Evolutionary conservation across 2,797 vertebrate species (phyloP).

Genomic region (Siniperca undulata): DNA sequence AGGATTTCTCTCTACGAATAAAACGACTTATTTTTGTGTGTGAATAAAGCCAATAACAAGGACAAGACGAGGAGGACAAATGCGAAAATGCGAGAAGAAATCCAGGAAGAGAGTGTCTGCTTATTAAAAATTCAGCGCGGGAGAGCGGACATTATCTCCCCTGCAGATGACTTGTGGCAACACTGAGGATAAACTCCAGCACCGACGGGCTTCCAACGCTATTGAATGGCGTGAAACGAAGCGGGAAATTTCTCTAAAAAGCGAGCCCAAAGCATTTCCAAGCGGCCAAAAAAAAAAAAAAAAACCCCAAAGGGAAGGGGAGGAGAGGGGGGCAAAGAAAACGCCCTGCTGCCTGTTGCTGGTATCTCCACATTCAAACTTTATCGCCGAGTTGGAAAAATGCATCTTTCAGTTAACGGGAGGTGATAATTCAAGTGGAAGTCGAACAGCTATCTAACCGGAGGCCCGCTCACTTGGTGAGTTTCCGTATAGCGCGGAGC

Average conservation of each 20-base stretch:
- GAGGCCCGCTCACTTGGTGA: slow-evolving; percentile 33
- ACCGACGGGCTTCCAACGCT: slow-evolving; percentile 23
- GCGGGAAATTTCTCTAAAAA: slow-evolving; percentile 41
- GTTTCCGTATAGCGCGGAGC: slow-evolving; percentile 20
- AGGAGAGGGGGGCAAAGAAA: slow-evolving; percentile 81
- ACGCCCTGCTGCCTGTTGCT: slow-evolving; percentile 84
- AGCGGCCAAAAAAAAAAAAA: slow-evolving; percentile 59
- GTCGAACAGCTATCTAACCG: slow-evolving; percentile 2
- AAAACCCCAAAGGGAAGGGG: slow-evolving; percentile 59
- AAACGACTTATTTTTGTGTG: slow-evolving; percentile 27
- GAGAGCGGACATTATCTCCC: slow-evolving; percentile 59
- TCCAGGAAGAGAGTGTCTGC: slow-evolving; percentile 62
- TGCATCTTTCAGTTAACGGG: slow-evolving; percentile 54
- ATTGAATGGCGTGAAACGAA: slow-evolving; percentile 67
- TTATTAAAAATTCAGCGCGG: slow-evolving; percentile 77
- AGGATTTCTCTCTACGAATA: slow-evolving; percentile 44
- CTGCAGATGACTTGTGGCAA: slow-evolving; percentile 64
- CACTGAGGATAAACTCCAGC: slow-evolving; percentile 53
- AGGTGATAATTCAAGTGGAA: slow-evolving; percentile 54
- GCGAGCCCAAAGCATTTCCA: slow-evolving; percentile 46
- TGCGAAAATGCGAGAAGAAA: slow-evolving; percentile 70
- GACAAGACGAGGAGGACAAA: slow-evolving; percentile 13
- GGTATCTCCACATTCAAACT: slow-evolving; percentile 81
- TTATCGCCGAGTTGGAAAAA: slow-evolving; percentile 77
- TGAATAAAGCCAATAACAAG: neutral